Evolutionary conservation across 1,140 invertebrate species (phyloP).

Genomic region (Diabrotica undecimpunctata): DNA sequence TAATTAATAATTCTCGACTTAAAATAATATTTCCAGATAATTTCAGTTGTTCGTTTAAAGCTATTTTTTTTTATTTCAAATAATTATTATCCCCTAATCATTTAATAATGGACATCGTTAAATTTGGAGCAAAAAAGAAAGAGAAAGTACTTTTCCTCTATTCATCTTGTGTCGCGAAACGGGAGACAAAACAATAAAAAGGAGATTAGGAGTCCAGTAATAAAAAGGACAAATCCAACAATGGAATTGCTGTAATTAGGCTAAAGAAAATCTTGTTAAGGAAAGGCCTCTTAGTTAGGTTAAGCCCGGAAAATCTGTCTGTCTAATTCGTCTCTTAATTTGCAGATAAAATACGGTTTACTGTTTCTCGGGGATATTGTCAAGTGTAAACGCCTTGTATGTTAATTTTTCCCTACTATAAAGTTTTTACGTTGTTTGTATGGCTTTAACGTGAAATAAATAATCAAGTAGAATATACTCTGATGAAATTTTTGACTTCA

Average conservation of each 20-base stretch:
- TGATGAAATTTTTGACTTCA: too few relatives aligned
- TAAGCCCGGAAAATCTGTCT: conserved; percentile 28
- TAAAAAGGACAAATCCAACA: conserved; percentile 10
- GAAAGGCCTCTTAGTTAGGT: conserved; percentile 26
- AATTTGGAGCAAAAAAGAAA: too few relatives aligned
- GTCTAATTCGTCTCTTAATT: conserved; percentile 28
- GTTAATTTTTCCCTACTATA: conserved; percentile 20
- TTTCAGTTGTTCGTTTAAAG: too few relatives aligned
- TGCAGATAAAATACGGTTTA: conserved; percentile 23
- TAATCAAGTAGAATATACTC: too few relatives aligned
- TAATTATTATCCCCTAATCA: too few relatives aligned
- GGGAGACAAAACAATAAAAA: conserved; percentile 5
- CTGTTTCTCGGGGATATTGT: background rate
- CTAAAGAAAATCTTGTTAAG: conserved; percentile 27
- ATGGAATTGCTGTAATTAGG: conserved; percentile 22
- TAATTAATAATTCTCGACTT: too few relatives aligned
- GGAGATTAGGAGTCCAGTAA: conserved; percentile 7
- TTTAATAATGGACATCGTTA: too few relatives aligned
- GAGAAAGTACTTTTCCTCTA: background rate
- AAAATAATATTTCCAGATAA: too few relatives aligned
- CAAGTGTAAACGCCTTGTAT: conserved; percentile 23
- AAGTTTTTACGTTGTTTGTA: background rate
- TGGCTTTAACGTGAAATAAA: background rate
- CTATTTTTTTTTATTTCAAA: too few relatives aligned
- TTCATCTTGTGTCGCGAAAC: conserved; percentile 1